Evolutionary conservation across 1,140 invertebrate species (phyloP).

Genomic region (Scaptomyza montana): DNA sequence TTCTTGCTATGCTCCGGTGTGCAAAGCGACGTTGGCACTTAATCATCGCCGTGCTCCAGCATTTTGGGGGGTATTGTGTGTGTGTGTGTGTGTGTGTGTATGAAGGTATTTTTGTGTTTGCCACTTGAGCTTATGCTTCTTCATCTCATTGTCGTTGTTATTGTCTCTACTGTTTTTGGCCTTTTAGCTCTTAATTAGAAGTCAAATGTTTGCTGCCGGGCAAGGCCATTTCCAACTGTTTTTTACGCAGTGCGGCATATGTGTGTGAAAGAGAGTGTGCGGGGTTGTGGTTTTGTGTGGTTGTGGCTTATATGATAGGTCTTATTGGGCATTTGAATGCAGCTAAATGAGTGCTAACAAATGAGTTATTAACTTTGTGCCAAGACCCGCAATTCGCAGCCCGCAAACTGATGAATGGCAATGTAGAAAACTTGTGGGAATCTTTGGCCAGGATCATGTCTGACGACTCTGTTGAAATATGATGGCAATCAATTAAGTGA

Average conservation of each 20-base stretch:
- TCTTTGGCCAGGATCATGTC: slow-evolving; percentile 4
- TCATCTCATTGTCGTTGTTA: background rate
- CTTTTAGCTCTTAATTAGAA: slow-evolving; percentile 69
- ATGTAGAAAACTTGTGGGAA: background rate
- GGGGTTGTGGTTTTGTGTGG: background rate
- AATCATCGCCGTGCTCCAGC: slow-evolving; percentile 57
- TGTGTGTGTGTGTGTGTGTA: slow-evolving; percentile 25
- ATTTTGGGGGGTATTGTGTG: slow-evolving; percentile 13
- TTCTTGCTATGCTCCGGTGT: slow-evolving; percentile 12
- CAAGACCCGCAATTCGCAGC: background rate
- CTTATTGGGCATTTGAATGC: slow-evolving; percentile 76
- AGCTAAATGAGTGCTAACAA: slow-evolving; percentile 64
- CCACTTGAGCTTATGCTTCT: slow-evolving; percentile 39
- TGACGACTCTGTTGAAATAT: slow-evolving; percentile 27
- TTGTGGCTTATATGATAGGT: slow-evolving; percentile 52
- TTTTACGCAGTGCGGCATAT: slow-evolving; percentile 64
- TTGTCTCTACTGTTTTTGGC: slow-evolving; percentile 23
- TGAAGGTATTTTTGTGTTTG: slow-evolving; percentile 53
- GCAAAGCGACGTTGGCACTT: slow-evolving; percentile 62
- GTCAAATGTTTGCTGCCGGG: slow-evolving; percentile 71
- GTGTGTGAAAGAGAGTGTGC: slow-evolving; percentile 5
- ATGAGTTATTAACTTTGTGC: slow-evolving; percentile 72
- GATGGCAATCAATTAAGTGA: slow-evolving; percentile 37
- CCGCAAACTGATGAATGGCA: slow-evolving; percentile 45
- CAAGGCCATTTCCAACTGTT: slow-evolving; percentile 58